Conservation (phyloP, 2,888 invertebrate genomes). For the Argynnis bischoffii region DNA sequence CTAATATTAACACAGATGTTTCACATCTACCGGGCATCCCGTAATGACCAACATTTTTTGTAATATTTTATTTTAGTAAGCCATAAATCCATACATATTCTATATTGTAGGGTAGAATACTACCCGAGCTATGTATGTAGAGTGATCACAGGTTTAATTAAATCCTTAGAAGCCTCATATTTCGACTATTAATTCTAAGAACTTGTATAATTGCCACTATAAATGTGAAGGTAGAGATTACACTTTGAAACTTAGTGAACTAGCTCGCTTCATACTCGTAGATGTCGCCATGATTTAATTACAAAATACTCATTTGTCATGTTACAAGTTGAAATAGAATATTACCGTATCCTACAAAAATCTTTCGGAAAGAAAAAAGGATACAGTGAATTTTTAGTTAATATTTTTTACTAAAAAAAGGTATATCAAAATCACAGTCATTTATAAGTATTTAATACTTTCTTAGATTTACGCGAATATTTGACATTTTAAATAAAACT, state of each 20-base stretch:
- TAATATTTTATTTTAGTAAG: too few species aligned
- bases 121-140: constrained; percentile 16
- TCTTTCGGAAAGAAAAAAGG: too few species aligned
- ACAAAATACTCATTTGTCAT: constrained; percentile 29
- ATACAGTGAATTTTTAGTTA: too few species aligned
- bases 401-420: too few species aligned
- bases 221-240: constrained; percentile 37
- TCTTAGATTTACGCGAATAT: too few species aligned
- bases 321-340: neutral
- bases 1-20: too few species aligned
- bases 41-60: too few species aligned
- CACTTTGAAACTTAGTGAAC: constrained; percentile 34
- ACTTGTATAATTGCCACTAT: constrained; percentile 38
- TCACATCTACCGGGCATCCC: too few species aligned
- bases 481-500: too few species aligned
- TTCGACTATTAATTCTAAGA: constrained; percentile 37
- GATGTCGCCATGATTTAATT: constrained; percentile 33
- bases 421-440: too few species aligned
- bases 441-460: too few species aligned
- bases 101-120: neutral
- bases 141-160: constrained; percentile 37
- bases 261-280: constrained; percentile 17
- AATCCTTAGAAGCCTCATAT: constrained; percentile 32
- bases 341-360: too few species aligned
- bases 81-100: neutral